Conservation (phyloP, 2,888 invertebrate species). For the Cataglyphis altisquamis region DNA sequence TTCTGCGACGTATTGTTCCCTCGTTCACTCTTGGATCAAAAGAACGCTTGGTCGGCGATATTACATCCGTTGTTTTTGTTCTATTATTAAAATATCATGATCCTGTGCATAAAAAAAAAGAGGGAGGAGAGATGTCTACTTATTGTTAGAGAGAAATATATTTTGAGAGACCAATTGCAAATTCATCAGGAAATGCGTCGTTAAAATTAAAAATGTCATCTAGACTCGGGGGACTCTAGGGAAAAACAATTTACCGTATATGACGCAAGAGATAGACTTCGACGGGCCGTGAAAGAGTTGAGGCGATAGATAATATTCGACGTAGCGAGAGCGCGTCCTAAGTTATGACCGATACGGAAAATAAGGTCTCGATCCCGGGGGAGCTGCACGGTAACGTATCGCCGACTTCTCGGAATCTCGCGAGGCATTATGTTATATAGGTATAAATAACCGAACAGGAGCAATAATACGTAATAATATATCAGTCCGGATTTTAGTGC, state of each 20-base stretch:
- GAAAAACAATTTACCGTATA: background rate
- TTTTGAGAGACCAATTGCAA: background rate
- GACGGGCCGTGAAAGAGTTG: slow-evolving; percentile 48
- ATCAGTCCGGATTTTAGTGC: slow-evolving; percentile 86
- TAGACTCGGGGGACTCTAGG: no score
- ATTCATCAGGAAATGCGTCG: background rate
- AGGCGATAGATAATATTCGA: slow-evolving; percentile 66
- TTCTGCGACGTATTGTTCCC: slow-evolving; percentile 49
- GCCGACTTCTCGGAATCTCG: slow-evolving; percentile 83
- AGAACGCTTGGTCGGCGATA: background rate
- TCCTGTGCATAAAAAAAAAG: background rate
- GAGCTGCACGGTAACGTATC: slow-evolving; percentile 80
- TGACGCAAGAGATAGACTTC: slow-evolving; percentile 17
- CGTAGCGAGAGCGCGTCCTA: slow-evolving; percentile 65
- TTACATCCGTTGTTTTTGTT: slow-evolving; percentile 23
- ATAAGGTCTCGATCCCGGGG: slow-evolving; percentile 83
- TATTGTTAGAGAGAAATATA: background rate
- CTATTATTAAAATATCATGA: slow-evolving; percentile 14
- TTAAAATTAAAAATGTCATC: no score
- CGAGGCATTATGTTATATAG: slow-evolving; percentile 86
- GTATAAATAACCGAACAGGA: slow-evolving; percentile 86
- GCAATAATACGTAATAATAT: slow-evolving; percentile 87
- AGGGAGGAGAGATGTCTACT: background rate
- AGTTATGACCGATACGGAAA: slow-evolving; percentile 85
- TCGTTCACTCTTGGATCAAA: slow-evolving; percentile 20